Evolutionary conservation across 2,113 vertebrate species (phyloP), one percentile per base, ranked within the genome.

Genomic region (Chamaetylas fuelleborni): DNA sequence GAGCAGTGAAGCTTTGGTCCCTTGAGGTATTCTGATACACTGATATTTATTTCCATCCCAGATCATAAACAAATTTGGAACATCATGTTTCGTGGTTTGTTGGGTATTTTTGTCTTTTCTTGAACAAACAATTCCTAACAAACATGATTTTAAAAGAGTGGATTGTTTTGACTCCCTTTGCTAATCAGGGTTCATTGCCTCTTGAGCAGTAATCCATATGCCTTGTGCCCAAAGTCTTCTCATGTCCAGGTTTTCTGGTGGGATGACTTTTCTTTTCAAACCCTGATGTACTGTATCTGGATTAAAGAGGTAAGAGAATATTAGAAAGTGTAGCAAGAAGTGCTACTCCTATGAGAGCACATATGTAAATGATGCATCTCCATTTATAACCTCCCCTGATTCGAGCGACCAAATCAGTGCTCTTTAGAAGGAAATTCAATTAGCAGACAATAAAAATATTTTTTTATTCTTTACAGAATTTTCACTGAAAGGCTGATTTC

Each of bases 221-320:
- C 40, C 12, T 81, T 45, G 8, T 34, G 36, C 16, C 23, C 33
- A 50, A 57, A 69, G 33, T 66, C 17, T 84, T 86, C 57, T 56
- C 20, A 43, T 14, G 8, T 13, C 22, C 17, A 47, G 25, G 34
- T 60, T 87, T 92, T 83, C 45, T 72, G 42, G 6, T 36, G 45
- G 22, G 16, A 29, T 50, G 11, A 47, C 18, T 54, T 65, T 60
- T 74, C 33, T 62, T 38, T 31, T 66, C 45, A 54, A 19, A 20
- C 24, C 28, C 15, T 0, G 2, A 43, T 22, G 12, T 31, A 36
- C 29, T 2, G 0, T 54, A 67, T 47, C 34, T 83, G 5, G 0
- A 42, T 47, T 26, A 74, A 86, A 86, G 13, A n/a, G 19, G 22
- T n/a, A 26, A 58, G n/a, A 78, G 43, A 81, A 53, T 53, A 67